Base-by-base conservation (phyloP, 2,797 vertebrate species). In the Poeciliopsis paucimaculata region DNA sequence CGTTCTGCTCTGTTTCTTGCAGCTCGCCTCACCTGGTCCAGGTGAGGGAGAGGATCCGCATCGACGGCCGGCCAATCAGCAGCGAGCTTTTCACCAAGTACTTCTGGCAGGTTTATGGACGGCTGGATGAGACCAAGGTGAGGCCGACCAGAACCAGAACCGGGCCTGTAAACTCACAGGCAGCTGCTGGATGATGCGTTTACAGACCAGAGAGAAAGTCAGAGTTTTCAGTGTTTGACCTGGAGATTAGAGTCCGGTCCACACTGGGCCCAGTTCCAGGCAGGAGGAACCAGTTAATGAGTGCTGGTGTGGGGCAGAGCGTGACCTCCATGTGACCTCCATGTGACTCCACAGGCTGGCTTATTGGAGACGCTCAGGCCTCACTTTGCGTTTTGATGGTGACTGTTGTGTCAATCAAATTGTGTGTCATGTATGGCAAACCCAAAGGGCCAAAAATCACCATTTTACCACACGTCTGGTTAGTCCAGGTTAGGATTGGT, bases 11-110 rank as follows among this genome's bases (percentile, higher is more conserved):
- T 46, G 49, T 75, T 15, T 34, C 20, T 3, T 85, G 5, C 75
- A 99, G 98, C 90, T 99, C 98, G 51, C 98, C 98, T 31, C 98
- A 99, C 91, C 91, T 99, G 85, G 98, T 99, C 15, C 97, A 99
- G 93, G 98, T 99, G 49, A 96, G 98, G 0, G 98, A 99, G 91
- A 95, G 98, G 90, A 99, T 99, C 83, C 95, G 97, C 34, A 97
- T 99, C 89, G 96, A 99, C 0, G 98, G 98, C 36, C 95, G 96
- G 92, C 97, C 98, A 34, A 97, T 99, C 85, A 96, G 96, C 80
- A 97, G 96, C 15, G 97, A 98, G 45, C 96, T 97, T 49, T 99
- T 99, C 91, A 97, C 96, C 80, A 98, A 98, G 84, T 97, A 99
- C 90, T 99, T 99, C 92, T 99, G 98, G 98, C 95, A 95, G 78